Percentiles rank a stretch among this genome's conserved stretches.
Evolutionary conservation across 2,888 invertebrate species (phyloP).

Genomic region (Xestia c-nigrum): DNA sequence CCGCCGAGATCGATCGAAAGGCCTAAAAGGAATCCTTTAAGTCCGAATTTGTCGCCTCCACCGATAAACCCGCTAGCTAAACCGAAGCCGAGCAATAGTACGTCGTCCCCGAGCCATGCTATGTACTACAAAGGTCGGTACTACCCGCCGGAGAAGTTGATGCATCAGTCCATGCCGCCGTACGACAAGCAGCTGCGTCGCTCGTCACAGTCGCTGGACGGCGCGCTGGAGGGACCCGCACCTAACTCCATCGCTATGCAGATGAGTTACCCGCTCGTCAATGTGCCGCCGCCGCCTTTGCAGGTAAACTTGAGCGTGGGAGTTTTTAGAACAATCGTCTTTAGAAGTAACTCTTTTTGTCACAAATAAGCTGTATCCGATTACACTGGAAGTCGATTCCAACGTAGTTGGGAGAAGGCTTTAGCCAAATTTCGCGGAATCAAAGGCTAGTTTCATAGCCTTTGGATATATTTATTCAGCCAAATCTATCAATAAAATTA

Average conservation of each 20-base stretch:
- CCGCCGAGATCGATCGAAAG: constrained; percentile 82
- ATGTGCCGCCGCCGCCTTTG: constrained; percentile 88
- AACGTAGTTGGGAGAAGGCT: neutral
- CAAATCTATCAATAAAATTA: neutral
- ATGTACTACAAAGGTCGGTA: constrained; percentile 74
- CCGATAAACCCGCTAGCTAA: constrained; percentile 76
- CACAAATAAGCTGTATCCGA: neutral
- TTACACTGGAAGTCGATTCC: neutral
- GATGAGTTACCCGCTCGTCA: constrained; percentile 92
- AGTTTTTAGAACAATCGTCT: constrained; percentile 52
- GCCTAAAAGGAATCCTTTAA: constrained; percentile 74
- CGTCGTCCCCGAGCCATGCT: constrained; percentile 67
- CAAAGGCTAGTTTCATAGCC: neutral
- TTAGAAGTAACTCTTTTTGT: neutral
- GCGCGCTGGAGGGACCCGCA: constrained; percentile 84
- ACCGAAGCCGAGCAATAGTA: constrained; percentile 72
- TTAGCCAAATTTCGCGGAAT: too few species aligned
- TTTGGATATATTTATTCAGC: neutral
- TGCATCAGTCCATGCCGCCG: constrained; percentile 82
- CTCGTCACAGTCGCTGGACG: constrained; percentile 85
- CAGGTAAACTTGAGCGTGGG: constrained; percentile 75
- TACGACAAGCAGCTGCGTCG: constrained; percentile 76
- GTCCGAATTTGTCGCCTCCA: constrained; percentile 69
- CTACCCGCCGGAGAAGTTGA: constrained; percentile 62
- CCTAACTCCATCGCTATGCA: constrained; percentile 92